phyloP scores from a whole-genome alignment of 2,888 invertebrate genomes.

The Rotaria socialis region DNA sequence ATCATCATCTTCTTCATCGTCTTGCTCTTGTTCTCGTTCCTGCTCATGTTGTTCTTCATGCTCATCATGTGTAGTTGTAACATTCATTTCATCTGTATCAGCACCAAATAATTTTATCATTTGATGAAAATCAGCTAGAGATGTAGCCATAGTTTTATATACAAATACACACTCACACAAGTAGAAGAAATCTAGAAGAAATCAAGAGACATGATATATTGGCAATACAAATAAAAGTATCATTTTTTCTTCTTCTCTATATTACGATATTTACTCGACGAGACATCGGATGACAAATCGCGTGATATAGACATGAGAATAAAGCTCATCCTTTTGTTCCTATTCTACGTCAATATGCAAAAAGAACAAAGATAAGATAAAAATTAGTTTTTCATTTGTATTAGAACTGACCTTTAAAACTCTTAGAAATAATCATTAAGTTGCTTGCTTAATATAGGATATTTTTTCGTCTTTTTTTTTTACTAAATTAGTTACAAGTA shows the following conservation, averaged over 20 bases:
- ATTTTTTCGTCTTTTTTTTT: not conserved
- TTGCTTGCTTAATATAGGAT: not conserved
- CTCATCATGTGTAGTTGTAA: not conserved
- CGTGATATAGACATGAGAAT: constrained; percentile 2
- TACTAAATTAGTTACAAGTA: not conserved
- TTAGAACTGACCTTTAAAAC: constrained; percentile 4
- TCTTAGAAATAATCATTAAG: not conserved
- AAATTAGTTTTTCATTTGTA: not conserved
- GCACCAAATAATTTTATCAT: constrained; percentile 35
- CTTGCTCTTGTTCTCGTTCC: too few species aligned
- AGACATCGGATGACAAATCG: not conserved
- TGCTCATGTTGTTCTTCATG: not conserved
- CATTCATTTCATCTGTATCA: constrained; percentile 1
- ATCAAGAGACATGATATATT: not conserved
- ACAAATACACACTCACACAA: not conserved
- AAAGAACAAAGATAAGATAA: constrained; percentile 17
- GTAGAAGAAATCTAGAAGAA: not conserved
- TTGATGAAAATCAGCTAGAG: constrained; percentile 37
- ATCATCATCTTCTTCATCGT: not conserved
- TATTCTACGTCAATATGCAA: not conserved
- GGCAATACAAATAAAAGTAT: not conserved
- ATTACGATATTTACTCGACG: not conserved
- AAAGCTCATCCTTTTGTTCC: constrained; percentile 5
- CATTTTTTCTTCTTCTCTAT: not conserved
- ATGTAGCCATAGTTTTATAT: constrained; percentile 15